Evolutionary conservation across 2,888 invertebrate species (phyloP).

Genomic region (Pyrochroa serraticornis): DNA sequence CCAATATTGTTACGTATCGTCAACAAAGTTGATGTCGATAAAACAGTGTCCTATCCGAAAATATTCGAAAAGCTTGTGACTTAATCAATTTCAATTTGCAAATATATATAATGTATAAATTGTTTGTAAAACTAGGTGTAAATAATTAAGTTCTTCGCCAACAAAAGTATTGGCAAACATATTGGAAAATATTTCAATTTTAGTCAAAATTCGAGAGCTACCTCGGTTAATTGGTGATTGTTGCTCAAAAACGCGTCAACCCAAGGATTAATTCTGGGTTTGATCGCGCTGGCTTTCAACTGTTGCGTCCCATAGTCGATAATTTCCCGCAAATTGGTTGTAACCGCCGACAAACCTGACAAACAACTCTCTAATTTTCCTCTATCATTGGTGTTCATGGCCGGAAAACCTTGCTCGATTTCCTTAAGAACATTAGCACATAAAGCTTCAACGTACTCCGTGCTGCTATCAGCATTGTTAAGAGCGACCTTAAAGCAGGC

Average conservation of each 20-base stretch:
- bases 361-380: conserved; percentile 78
- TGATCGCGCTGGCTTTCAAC: conserved; percentile 78
- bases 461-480: conserved; percentile 90
- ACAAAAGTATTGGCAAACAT: no score
- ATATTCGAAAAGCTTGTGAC: no score
- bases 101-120: no score
- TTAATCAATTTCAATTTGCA: no score
- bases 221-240: conserved; percentile 82
- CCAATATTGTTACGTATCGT: no score
- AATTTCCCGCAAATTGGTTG: conserved; percentile 66
- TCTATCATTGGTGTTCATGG: conserved; percentile 67
- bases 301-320: conserved; percentile 84
- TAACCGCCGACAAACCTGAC: conserved; percentile 65
- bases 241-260: conserved; percentile 79
- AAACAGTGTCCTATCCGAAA: no score
- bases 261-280: conserved; percentile 83
- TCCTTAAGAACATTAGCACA: conserved; percentile 77
- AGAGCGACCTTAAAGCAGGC: conserved; percentile 70
- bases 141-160: no score
- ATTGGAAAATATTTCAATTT: no score
- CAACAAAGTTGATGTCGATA: no score
- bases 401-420: conserved; percentile 68
- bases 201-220: conserved; percentile 44
- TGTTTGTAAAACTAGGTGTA: no score
- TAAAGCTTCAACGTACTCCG: conserved; percentile 87